A percentile compares a stretch with the other conserved stretches of the same genome.
phyloP scores from a whole-genome alignment of 2,797 vertebrate genomes.

The Epinephelus malabaricus region DNA sequence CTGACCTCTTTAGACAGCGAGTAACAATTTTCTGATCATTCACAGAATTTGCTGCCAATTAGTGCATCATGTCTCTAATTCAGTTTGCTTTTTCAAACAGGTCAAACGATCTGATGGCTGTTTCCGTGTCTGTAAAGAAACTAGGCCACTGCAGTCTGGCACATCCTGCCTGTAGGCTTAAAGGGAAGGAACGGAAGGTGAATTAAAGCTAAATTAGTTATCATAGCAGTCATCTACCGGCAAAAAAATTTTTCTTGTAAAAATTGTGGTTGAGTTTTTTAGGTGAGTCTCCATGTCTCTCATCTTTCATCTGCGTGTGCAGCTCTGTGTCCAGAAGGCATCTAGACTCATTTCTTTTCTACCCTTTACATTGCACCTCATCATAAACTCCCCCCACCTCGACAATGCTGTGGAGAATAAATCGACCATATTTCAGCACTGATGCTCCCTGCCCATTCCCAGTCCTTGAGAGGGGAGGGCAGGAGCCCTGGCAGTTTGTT shows the following conservation, averaged over 20 bases:
- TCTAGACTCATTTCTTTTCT: slow-evolving; percentile 88
- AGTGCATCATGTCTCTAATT: slow-evolving; percentile 48
- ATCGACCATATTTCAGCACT: slow-evolving; percentile 80
- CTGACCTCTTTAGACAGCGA: slow-evolving; percentile 56
- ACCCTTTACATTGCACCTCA: slow-evolving; percentile 87
- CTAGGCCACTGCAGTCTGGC: slow-evolving; percentile 74
- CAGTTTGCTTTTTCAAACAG: slow-evolving; percentile 45
- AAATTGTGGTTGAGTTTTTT: slow-evolving; percentile 68
- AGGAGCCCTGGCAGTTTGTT: slow-evolving; percentile 80
- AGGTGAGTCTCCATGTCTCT: slow-evolving; percentile 75
- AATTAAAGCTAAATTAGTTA: slow-evolving; percentile 88
- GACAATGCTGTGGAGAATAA: slow-evolving; percentile 81
- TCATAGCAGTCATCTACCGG: slow-evolving; percentile 75
- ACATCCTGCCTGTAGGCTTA: slow-evolving; percentile 75
- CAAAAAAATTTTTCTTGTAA: slow-evolving; percentile 70
- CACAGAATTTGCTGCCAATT: slow-evolving; percentile 40
- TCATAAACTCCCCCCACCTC: slow-evolving; percentile 78
- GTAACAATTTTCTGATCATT: slow-evolving; percentile 44
- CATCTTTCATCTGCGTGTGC: slow-evolving; percentile 80
- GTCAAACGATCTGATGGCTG: slow-evolving; percentile 48
- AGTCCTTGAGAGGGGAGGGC: slow-evolving; percentile 75
- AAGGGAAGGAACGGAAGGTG: slow-evolving; percentile 74
- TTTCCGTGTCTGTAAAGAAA: slow-evolving; percentile 72
- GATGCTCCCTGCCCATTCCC: slow-evolving; percentile 77
- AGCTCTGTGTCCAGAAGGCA: slow-evolving; percentile 84